A percentile compares a stretch with the other conserved stretches of the same genome.
Evolutionary conservation across 2,113 vertebrate species (phyloP).

Genomic region (Neotoma lepida): DNA sequence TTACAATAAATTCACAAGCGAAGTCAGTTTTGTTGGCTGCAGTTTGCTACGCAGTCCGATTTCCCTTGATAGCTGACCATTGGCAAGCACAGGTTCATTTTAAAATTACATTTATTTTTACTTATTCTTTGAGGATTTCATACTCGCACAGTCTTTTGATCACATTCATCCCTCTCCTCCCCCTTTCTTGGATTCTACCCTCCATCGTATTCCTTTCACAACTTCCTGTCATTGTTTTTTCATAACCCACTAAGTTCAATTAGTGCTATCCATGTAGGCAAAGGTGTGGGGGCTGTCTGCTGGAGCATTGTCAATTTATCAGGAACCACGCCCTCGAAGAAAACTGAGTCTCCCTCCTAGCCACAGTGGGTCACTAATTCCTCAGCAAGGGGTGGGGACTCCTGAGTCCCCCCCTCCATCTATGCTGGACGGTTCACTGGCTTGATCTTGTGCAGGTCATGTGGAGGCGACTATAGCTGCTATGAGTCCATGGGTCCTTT

Average conservation of each 20-base stretch:
- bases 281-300: too few relatives aligned
- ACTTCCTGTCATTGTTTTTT: background rate
- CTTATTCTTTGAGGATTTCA: background rate
- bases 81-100: background rate
- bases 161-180: background rate
- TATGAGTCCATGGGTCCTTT: background rate
- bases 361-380: too few relatives aligned
- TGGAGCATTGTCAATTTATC: background rate
- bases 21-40: background rate
- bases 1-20: background rate
- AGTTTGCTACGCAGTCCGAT: background rate
- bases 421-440: too few relatives aligned
- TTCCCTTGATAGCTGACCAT: background rate
- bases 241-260: background rate
- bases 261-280: background rate
- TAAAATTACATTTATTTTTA: background rate
- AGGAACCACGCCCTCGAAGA: background rate
- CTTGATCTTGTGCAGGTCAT: background rate
- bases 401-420: too few relatives aligned
- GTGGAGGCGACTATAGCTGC: too few relatives aligned
- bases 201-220: background rate
- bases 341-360: background rate
- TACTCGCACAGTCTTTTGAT: background rate
- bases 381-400: background rate
- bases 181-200: background rate